A percentile compares a stretch with the other conserved stretches of the same genome.
Conservation (phyloP, 2,113 vertebrate species). For the Platichthys stellatus region DNA sequence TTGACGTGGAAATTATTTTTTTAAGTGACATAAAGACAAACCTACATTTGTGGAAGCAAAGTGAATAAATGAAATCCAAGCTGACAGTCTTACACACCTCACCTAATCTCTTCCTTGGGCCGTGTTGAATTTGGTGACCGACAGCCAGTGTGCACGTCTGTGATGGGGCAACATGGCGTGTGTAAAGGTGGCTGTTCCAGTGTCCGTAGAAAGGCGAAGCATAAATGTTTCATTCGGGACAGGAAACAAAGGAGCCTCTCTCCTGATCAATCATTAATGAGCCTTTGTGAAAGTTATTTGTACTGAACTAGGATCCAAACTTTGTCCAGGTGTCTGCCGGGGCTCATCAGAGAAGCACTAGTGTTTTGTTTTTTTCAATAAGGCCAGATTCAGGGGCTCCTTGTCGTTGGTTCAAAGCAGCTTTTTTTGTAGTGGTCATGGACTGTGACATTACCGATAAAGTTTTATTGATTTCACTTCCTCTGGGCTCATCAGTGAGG, state of each 20-base stretch:
- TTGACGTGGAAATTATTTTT: too few relatives aligned
- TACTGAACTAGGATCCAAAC: slow-evolving; percentile 19
- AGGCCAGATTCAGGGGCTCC: background rate
- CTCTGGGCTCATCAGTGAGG: slow-evolving; percentile 32
- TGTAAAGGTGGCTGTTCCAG: slow-evolving; percentile 50
- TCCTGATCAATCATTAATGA: slow-evolving; percentile 60
- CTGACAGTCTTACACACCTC: background rate
- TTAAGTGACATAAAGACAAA: too few relatives aligned
- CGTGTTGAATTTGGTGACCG: slow-evolving; percentile 45
- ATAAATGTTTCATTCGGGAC: slow-evolving; percentile 69
- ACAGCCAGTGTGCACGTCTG: slow-evolving; percentile 32
- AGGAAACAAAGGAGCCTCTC: slow-evolving; percentile 62
- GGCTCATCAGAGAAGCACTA: background rate
- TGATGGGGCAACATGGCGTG: slow-evolving; percentile 50
- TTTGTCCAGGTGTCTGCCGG: slow-evolving; percentile 39
- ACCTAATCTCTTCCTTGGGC: slow-evolving; percentile 29
- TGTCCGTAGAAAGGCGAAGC: slow-evolving; percentile 44
- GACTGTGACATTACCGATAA: background rate
- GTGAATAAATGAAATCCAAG: background rate
- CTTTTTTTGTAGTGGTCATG: slow-evolving; percentile 3
- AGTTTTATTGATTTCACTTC: slow-evolving; percentile 37
- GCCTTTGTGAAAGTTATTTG: slow-evolving; percentile 35
- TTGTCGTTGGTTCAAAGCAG: slow-evolving; percentile 5
- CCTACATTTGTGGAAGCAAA: background rate
- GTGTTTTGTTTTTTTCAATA: background rate